A percentile compares a stretch with the other conserved stretches of the same genome.
These are phyloP conservation scores for Tonatia bakeri DNA, from an alignment of 2,113 vertebrate species.

Conservation along the genomic window DNA sequence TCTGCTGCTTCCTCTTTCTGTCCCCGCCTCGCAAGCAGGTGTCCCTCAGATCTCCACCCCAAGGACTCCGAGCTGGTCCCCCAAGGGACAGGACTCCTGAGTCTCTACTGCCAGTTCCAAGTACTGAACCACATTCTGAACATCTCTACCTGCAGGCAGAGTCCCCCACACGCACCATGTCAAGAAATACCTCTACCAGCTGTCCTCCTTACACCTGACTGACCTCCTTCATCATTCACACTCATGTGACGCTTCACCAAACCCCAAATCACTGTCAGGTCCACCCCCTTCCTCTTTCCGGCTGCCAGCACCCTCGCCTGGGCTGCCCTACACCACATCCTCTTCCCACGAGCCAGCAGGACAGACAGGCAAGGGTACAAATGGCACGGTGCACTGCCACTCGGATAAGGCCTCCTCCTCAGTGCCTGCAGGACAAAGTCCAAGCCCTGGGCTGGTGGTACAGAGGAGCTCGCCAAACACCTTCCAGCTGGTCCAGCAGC, in stretches of 20 bases:
- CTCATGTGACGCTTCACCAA: fast-evolving
- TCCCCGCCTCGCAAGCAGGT: not conserved
- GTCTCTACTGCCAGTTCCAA: not conserved
- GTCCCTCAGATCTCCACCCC: not conserved
- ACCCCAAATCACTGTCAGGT: not conserved
- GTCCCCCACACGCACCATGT: not conserved
- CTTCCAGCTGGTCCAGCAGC: not conserved
- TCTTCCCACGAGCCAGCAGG: not conserved
- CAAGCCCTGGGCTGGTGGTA: too few species aligned
- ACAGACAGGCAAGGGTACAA: not conserved
- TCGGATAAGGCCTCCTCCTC: not conserved
- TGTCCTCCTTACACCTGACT: not conserved
- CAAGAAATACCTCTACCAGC: not conserved
- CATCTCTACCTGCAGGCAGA: not conserved
- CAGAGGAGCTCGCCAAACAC: not conserved
- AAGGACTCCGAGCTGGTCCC: not conserved
- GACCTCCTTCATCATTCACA: not conserved
- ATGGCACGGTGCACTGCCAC: fast-evolving
- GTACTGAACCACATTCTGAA: too few species aligned
- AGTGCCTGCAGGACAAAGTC: not conserved
- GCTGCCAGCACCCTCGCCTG: not conserved
- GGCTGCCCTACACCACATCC: fast-evolving
- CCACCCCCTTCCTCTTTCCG: not conserved
- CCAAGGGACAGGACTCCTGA: not conserved
- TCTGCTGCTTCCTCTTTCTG: too few species aligned